Evolutionary conservation across 1,140 invertebrate species (phyloP).

Genomic region (Adelges cooleyi): DNA sequence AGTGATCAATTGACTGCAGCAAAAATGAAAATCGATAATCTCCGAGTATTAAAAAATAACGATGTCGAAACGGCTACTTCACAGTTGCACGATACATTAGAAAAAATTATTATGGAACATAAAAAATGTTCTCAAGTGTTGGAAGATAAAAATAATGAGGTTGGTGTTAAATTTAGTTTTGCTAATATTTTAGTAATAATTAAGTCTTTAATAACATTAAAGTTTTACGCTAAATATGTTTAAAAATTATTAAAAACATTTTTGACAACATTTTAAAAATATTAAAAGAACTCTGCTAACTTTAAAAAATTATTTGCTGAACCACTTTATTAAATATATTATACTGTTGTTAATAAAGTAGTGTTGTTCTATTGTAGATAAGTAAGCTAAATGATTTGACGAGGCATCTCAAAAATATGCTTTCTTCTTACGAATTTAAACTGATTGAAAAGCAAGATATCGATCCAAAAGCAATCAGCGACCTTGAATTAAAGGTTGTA

Average conservation of each 20-base stretch:
- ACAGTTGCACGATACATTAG: conserved; percentile 3
- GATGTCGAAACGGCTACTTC: not conserved
- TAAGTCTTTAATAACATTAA: too few relatives aligned
- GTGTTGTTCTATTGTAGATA: not conserved
- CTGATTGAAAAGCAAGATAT: conserved; percentile 8
- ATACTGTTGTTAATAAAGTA: not conserved
- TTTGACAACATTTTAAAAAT: too few relatives aligned
- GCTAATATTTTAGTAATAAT: too few relatives aligned
- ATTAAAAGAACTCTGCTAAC: too few relatives aligned
- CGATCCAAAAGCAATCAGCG: conserved; percentile 7
- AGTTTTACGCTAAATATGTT: too few relatives aligned
- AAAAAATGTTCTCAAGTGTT: not conserved
- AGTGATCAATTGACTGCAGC: conserved; percentile 13
- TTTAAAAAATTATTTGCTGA: not conserved
- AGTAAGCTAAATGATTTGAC: conserved; percentile 15
- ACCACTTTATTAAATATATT: not conserved
- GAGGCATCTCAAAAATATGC: not conserved
- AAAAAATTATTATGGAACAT: not conserved
- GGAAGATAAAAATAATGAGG: conserved; percentile 15
- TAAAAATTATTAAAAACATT: too few relatives aligned
- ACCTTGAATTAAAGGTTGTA: conserved; percentile 12
- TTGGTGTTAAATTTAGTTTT: not conserved
- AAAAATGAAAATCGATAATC: conserved; percentile 24
- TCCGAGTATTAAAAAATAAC: conserved; percentile 14
- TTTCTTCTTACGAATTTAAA: conserved; percentile 4